Base-by-base conservation (phyloP, 2,888 invertebrate genomes). In the Trissolcus brochymenae region DNA sequence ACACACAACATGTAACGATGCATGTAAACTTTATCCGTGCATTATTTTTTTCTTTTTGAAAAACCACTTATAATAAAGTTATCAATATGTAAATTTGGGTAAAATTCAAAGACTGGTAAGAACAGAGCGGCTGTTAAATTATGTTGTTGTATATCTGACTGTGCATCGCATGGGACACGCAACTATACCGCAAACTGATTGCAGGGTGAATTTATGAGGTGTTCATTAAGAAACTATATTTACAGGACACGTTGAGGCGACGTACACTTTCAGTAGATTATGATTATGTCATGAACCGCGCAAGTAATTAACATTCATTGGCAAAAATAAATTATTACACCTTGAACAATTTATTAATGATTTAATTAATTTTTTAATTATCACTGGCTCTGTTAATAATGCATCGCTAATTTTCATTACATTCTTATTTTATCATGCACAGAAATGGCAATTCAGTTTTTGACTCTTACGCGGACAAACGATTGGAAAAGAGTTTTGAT, bases 141-240 rank as follows among this genome's bases (percentile, higher is more conserved):
- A 81, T 67, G 75, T 80, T 65, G 72, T 80, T 81, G 70, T 78
- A 66, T 78, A 83, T 82, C 83, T 79, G 74, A 74, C 81, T 80
- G 79, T 78, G 80, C 76, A 83, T 82, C 82, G 79, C 65, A 75
- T 71, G 72, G 77, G 78, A 78, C 82, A 81, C 81, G 81, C 81
- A 81, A 81, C 78, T 79, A 72, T 73, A 73, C 80, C 72, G 72
- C 78, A 78, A 81, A 81, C 81, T 80, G 82, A 84, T 83, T 81
- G 80, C 81, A 78, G 81, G 77, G 79, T 79, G 81, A 82, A 83
- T 84, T 83, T 82, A 83, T 82, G 81, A 81, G 74, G 80, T 79
- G 82, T 82, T 85, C 83, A 82, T 84, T 84, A 83, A 79, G 79
- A 60, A 80, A 70, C 76, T 54, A 61, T 77, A 78, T 64, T 77